A percentile compares a stretch with the other conserved stretches of the same genome.
These are phyloP conservation scores for Triplophysa rosa DNA, from an alignment of 2,113 vertebrate genomes.

Conservation along the genomic window DNA sequence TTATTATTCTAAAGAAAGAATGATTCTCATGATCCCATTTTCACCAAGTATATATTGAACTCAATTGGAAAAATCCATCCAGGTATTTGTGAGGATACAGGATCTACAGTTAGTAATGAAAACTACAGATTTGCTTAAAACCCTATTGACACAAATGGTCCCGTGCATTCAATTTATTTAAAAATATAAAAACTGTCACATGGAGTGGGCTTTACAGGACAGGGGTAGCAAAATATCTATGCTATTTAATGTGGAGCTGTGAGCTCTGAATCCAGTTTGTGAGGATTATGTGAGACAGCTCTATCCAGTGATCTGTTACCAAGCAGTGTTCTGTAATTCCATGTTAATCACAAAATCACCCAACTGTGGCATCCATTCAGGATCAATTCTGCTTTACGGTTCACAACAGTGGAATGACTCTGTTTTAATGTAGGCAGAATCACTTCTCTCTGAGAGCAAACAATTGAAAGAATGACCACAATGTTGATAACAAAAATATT, in stretches of 20 bases:
- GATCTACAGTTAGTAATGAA: background rate
- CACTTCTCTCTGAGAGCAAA: background rate
- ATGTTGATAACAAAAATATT: background rate
- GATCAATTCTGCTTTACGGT: constrained; percentile 20
- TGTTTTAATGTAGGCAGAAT: constrained; percentile 27
- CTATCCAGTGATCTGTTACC: background rate
- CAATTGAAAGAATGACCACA: too few species aligned
- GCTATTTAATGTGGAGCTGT: background rate
- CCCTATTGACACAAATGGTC: background rate
- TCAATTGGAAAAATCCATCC: too few species aligned
- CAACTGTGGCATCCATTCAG: background rate
- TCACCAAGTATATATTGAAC: background rate
- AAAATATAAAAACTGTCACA: background rate
- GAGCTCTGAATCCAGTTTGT: constrained; percentile 8
- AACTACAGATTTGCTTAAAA: background rate
- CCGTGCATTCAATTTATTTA: background rate
- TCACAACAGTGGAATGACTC: constrained; percentile 13
- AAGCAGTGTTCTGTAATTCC: constrained; percentile 5
- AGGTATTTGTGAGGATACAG: constrained; percentile 23
- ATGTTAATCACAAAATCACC: constrained; percentile 1
- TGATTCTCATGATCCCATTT: too few species aligned
- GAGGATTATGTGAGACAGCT: background rate
- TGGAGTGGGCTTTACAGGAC: background rate
- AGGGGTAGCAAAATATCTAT: background rate
- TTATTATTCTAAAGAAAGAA: too few species aligned